Evolutionary conservation across 2,888 invertebrate genomes (phyloP).

Genomic region (Notodonta ziczac): DNA sequence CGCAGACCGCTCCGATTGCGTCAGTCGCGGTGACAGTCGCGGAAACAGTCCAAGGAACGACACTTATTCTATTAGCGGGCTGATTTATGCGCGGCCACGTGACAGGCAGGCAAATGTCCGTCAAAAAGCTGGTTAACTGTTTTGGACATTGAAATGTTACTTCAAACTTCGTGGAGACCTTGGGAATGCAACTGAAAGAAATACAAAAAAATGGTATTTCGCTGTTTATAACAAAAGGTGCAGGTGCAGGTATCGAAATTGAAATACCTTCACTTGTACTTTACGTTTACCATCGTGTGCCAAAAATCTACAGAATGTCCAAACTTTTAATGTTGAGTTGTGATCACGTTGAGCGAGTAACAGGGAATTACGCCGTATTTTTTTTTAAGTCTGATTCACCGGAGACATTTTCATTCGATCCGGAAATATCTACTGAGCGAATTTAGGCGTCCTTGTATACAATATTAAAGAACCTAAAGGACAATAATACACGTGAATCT

Average conservation of each 20-base stretch:
- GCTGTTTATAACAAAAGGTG: slow-evolving; percentile 33
- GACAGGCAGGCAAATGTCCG: slow-evolving; percentile 58
- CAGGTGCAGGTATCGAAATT: slow-evolving; percentile 47
- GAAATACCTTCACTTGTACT: slow-evolving; percentile 48
- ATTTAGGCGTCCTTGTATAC: slow-evolving; percentile 80
- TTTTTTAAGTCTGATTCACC: slow-evolving; percentile 77
- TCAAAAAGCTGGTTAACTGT: slow-evolving; percentile 51
- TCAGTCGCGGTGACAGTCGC: slow-evolving; percentile 64
- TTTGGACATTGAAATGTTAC: slow-evolving; percentile 52
- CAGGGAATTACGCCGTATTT: slow-evolving; percentile 71
- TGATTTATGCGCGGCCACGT: slow-evolving; percentile 59
- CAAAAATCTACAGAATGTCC: slow-evolving; percentile 66
- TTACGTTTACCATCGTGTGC: slow-evolving; percentile 46
- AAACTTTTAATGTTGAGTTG: slow-evolving; percentile 66
- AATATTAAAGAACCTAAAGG: slow-evolving; percentile 71
- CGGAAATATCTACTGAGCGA: slow-evolving; percentile 75
- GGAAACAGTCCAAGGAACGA: slow-evolving; percentile 62
- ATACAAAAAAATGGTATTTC: slow-evolving; percentile 20
- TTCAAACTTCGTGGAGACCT: slow-evolving; percentile 23
- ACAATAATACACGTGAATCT: slow-evolving; percentile 65
- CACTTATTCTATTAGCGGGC: slow-evolving; percentile 66
- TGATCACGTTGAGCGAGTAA: slow-evolving; percentile 64
- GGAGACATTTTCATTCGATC: slow-evolving; percentile 73
- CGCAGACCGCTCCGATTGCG: slow-evolving; percentile 69
- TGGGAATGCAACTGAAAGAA: slow-evolving; percentile 18